These are phyloP conservation scores for Nasonia giraulti DNA, from an alignment of 1,140 invertebrate genomes.

Conservation along the genomic window DNA sequence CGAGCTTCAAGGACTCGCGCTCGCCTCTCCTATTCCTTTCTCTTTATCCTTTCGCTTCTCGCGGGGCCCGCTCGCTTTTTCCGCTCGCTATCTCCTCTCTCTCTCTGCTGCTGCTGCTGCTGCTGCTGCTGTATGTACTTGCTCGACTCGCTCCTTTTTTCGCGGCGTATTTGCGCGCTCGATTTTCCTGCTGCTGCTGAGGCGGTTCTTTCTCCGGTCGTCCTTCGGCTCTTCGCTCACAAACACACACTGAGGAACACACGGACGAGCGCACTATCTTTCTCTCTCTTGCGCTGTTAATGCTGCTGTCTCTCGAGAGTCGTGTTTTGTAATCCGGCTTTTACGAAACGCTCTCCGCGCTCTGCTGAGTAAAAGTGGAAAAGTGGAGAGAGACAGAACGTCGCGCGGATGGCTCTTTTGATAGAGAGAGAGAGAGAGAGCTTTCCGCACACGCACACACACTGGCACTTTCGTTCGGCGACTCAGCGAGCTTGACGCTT, in stretches of 20 bases:
- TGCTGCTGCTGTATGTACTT: background rate
- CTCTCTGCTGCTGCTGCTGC: background rate
- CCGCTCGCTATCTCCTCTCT: slow-evolving; percentile 22
- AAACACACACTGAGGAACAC: slow-evolving; percentile 25
- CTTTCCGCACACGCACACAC: background rate
- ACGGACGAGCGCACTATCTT: slow-evolving; percentile 27
- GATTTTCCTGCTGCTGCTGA: background rate
- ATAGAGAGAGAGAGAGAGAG: background rate
- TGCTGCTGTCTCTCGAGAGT: slow-evolving; percentile 52
- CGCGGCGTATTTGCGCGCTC: background rate
- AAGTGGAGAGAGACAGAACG: background rate
- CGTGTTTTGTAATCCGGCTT: slow-evolving; percentile 69
- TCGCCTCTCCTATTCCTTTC: slow-evolving; percentile 45
- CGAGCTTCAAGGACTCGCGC: slow-evolving; percentile 45
- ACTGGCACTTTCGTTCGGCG: background rate
- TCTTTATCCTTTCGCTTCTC: slow-evolving; percentile 48
- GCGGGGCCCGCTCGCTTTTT: slow-evolving; percentile 21
- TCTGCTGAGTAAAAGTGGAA: slow-evolving; percentile 27
- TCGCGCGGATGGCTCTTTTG: slow-evolving; percentile 17
- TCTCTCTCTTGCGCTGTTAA: slow-evolving; percentile 51
- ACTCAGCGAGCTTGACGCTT: background rate
- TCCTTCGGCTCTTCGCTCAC: slow-evolving; percentile 40
- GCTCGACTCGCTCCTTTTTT: slow-evolving; percentile 1
- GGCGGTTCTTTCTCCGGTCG: slow-evolving; percentile 21
- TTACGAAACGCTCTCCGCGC: slow-evolving; percentile 66